Conservation (phyloP, 2,797 vertebrate species). For the Micrastur ruficollis region DNA sequence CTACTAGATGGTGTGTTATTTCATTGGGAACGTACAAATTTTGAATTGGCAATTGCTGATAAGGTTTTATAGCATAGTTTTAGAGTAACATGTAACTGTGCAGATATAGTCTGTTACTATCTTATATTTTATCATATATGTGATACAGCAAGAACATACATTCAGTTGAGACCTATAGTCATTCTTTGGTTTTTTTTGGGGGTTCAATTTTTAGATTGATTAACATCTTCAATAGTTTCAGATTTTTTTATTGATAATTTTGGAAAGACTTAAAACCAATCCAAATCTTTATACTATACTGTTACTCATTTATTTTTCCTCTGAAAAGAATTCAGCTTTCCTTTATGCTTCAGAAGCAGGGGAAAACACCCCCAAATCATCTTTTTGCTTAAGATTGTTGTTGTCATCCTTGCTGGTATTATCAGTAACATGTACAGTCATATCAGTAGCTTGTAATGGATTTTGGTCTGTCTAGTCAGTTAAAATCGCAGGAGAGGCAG, state of each 20-base stretch:
- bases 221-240: not conserved
- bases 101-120: not conserved
- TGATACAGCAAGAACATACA: not conserved
- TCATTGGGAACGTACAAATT: not conserved
- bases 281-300: not conserved
- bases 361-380: fast-evolving
- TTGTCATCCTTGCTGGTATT: not conserved
- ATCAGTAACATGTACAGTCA: not conserved
- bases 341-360: not conserved
- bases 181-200: not conserved
- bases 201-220: not conserved
- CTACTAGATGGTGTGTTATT: not conserved
- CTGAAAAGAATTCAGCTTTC: not conserved
- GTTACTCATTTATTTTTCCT: not conserved
- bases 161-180: not conserved
- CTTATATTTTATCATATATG: not conserved
- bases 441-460: not conserved
- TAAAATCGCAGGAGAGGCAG: not conserved
- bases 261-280: not conserved
- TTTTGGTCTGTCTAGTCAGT: not conserved
- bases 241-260: not conserved
- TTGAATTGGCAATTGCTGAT: not conserved
- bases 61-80: not conserved
- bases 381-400: not conserved
- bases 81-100: not conserved